phyloP scores from a whole-genome alignment of 2,888 invertebrate species.

The Ectropis crepuscularia region DNA sequence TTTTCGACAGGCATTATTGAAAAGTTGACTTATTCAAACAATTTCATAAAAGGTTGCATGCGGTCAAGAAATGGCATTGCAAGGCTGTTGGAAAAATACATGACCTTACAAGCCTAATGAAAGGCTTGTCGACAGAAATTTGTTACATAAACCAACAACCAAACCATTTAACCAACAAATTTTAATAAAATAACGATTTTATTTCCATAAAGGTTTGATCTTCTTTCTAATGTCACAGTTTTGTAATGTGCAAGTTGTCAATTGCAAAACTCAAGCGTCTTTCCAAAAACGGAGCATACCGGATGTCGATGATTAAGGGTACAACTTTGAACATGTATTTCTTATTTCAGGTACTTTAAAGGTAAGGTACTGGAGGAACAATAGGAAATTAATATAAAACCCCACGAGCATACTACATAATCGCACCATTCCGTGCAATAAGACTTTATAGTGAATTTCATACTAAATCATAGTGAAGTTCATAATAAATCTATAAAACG shows the following conservation, averaged over 20 bases:
- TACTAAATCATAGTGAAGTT: no score
- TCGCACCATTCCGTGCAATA: no score
- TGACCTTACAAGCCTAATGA: slow-evolving; percentile 25
- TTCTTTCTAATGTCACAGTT: background rate
- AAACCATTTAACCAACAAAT: slow-evolving; percentile 2
- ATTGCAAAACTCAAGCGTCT: background rate
- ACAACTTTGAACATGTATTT: background rate
- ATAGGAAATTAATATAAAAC: no score
- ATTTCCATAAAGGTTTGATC: background rate
- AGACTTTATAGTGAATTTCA: no score
- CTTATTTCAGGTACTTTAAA: no score
- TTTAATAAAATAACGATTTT: slow-evolving; percentile 11
- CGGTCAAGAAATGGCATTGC: slow-evolving; percentile 29
- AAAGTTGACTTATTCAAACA: slow-evolving; percentile 5
- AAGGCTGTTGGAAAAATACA: slow-evolving; percentile 24
- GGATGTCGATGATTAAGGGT: background rate
- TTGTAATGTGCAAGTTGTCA: background rate
- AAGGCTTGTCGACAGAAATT: slow-evolving; percentile 8
- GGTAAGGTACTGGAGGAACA: no score
- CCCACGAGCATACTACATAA: no score
- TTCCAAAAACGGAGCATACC: background rate
- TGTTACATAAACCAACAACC: slow-evolving; percentile 8
- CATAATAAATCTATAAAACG: no score
- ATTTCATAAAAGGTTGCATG: slow-evolving; percentile 14
- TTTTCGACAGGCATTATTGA: slow-evolving; percentile 3